Evolutionary conservation across 2,797 vertebrate genomes (phyloP).

Genomic region (Euphonia xanthogaster): DNA sequence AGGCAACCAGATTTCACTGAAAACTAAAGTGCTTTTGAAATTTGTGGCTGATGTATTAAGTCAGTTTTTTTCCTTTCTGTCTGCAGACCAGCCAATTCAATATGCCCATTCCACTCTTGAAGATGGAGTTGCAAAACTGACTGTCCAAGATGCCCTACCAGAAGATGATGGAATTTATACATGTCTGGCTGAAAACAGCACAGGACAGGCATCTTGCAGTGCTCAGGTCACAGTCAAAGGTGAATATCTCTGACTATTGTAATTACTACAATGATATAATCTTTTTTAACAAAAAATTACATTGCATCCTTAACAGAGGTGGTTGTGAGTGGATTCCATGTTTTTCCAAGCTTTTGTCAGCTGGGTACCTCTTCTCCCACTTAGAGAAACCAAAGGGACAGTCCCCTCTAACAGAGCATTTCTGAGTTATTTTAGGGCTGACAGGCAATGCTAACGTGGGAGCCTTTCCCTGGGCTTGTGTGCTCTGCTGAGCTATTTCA

Average conservation of each 20-base stretch:
- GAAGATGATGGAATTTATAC: conserved; percentile 82
- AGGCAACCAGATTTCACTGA: background rate
- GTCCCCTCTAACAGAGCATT: background rate
- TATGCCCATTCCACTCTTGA: conserved; percentile 74
- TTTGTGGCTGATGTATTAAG: background rate
- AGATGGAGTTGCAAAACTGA: conserved; percentile 76
- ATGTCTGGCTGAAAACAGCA: conserved; percentile 81
- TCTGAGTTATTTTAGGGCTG: background rate
- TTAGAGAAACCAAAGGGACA: background rate
- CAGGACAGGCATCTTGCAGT: conserved; percentile 79
- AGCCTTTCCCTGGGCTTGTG: background rate
- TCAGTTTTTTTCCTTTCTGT: background rate
- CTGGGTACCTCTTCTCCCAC: background rate
- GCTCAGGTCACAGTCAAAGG: conserved; percentile 81
- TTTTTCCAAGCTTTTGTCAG: background rate
- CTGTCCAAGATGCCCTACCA: conserved; percentile 77
- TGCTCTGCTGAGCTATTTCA: background rate
- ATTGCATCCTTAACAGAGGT: background rate
- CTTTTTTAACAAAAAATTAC: background rate
- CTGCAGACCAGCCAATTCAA: conserved; percentile 79
- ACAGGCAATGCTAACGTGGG: background rate
- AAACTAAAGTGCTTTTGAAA: background rate
- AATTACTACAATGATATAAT: background rate
- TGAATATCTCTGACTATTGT: conserved; percentile 45
- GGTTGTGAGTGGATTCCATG: background rate